phyloP scores from a whole-genome alignment of 1,140 invertebrate genomes.

The Diachasma alloeum region DNA sequence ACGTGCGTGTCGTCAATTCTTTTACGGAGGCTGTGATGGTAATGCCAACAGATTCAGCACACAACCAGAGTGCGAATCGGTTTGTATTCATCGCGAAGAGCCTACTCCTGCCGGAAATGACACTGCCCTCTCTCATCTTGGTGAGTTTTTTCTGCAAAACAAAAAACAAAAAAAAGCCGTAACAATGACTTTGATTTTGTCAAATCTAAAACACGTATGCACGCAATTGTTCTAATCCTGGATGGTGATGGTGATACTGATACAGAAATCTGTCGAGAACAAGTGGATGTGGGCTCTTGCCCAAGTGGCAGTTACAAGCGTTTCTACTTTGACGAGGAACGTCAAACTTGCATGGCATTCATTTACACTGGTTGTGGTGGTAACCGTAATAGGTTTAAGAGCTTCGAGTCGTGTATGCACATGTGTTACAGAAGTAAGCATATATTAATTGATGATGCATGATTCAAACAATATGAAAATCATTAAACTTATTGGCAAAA shows the following conservation, averaged over 20 bases:
- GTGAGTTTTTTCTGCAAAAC: slow-evolving; percentile 47
- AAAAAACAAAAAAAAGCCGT: too few species aligned
- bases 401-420: slow-evolving; percentile 73
- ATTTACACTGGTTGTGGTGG: slow-evolving; percentile 82
- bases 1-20: slow-evolving; percentile 75
- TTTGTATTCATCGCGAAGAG: slow-evolving; percentile 69
- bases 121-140: slow-evolving; percentile 54
- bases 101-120: slow-evolving; percentile 58
- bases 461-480: background rate
- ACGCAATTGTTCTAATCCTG: slow-evolving; percentile 47
- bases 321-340: slow-evolving; percentile 83
- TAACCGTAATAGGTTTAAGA: slow-evolving; percentile 83
- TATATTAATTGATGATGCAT: background rate
- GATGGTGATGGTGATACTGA: too few species aligned
- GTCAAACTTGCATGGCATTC: slow-evolving; percentile 78
- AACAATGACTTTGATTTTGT: background rate
- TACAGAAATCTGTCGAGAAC: slow-evolving; percentile 70
- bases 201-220: background rate
- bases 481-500: too few species aligned
- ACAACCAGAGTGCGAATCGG: slow-evolving; percentile 73
- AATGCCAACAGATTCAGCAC: slow-evolving; percentile 85
- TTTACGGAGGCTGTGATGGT: slow-evolving; percentile 86
- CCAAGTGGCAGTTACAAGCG: slow-evolving; percentile 69
- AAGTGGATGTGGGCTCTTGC: slow-evolving; percentile 78
- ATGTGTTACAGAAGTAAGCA: slow-evolving; percentile 67